Evolutionary conservation across 2,888 invertebrate species (phyloP).

Genomic region (Cryptus viduatorius): DNA sequence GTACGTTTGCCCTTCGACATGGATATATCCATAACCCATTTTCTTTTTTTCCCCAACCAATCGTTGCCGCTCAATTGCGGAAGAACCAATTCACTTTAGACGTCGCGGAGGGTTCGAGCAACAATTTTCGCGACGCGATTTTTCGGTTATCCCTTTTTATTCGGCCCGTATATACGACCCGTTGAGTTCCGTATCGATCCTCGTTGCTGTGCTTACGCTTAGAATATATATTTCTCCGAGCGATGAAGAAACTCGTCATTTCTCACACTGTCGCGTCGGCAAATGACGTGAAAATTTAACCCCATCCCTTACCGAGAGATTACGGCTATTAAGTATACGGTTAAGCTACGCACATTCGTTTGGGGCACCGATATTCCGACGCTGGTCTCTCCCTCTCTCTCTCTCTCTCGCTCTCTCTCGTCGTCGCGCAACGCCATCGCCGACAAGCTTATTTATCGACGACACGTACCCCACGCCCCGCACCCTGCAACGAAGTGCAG

Average conservation of each 20-base stretch:
- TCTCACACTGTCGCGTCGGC: slow-evolving; percentile 70
- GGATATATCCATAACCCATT: neutral
- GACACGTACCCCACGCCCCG: slow-evolving; percentile 68
- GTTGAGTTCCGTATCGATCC: too few species aligned
- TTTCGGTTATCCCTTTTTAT: neutral
- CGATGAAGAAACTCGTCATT: slow-evolving; percentile 68
- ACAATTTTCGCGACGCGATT: neutral
- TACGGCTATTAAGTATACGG: slow-evolving; percentile 15
- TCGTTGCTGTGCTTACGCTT: too few species aligned
- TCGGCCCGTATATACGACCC: too few species aligned
- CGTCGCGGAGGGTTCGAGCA: too few species aligned
- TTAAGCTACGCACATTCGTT: slow-evolving; percentile 3
- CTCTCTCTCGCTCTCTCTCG: too few species aligned
- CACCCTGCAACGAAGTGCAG: slow-evolving; percentile 71
- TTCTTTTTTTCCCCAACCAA: neutral
- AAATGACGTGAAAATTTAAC: slow-evolving; percentile 75
- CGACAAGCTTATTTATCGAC: slow-evolving; percentile 72
- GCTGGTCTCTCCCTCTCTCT: slow-evolving; percentile 7
- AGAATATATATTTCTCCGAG: too few species aligned
- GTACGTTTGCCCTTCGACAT: slow-evolving; percentile 13
- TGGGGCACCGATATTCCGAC: slow-evolving; percentile 31
- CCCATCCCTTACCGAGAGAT: slow-evolving; percentile 56
- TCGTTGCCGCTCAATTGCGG: slow-evolving; percentile 5
- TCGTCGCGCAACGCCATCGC: slow-evolving; percentile 15
- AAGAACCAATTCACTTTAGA: slow-evolving; percentile 7